A percentile compares a stretch with the other conserved stretches of the same genome.
Evolutionary conservation across 1,140 invertebrate species (phyloP).

Genomic region (fruit fly (Drosophila melanogaster)): Release_6_plus_ISO1_MT NC_004354.4:22515001-22515500

Average conservation of each 20-base stretch:
- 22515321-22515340: constrained; percentile 8
- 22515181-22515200: constrained; percentile 38
- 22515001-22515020: too few species aligned
- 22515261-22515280: background rate
- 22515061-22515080: constrained; percentile 5
- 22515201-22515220: constrained; percentile 50
- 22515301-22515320: constrained; percentile 3
- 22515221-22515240: constrained; percentile 42
- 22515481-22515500: constrained; percentile 20
- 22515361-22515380: constrained; percentile 45
- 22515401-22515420: constrained; percentile 76
- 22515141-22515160: constrained; percentile 9
- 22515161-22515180: constrained; percentile 24
- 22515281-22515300: constrained; percentile 57
- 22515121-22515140: constrained; percentile 9
- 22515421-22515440: constrained; percentile 39
- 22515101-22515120: constrained; percentile 52
- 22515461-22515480: constrained; percentile 58
- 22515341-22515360: constrained; percentile 13
- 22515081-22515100: constrained; percentile 42
- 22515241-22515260: constrained; percentile 9
- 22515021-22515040: too few species aligned
- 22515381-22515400: constrained; percentile 79
- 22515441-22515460: constrained; percentile 35
- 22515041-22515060: background rate